A percentile compares a stretch with the other conserved stretches of the same genome.
Conservation (phyloP, 2,888 invertebrate genomes). For the Tetragnatha montana region DNA sequence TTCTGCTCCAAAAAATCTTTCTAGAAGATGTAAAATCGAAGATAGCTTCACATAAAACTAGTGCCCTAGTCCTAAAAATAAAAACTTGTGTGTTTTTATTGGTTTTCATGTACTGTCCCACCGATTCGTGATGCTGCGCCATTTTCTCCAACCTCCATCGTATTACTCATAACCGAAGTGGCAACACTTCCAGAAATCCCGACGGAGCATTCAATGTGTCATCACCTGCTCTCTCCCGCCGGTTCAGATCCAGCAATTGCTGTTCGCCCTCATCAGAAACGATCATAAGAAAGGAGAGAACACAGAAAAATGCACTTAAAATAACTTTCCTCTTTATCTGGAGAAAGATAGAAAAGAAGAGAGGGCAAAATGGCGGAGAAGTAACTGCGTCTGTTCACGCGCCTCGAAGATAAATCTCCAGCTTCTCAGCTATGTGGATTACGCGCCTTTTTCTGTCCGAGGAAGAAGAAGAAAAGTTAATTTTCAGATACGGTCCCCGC, state of each 20-base stretch:
- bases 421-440: not conserved
- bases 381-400: not conserved
- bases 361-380: not conserved
- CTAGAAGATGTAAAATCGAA: too few relatives aligned
- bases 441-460: not conserved
- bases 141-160: not conserved
- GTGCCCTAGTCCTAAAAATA: too few relatives aligned
- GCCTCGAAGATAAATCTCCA: not conserved
- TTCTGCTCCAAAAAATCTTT: too few relatives aligned
- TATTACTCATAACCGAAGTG: not conserved
- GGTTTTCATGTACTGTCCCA: too few relatives aligned
- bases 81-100: too few relatives aligned
- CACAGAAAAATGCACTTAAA: conserved; percentile 50
- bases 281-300: not conserved
- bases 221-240: not conserved
- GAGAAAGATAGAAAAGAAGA: conserved; percentile 2
- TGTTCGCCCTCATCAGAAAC: not conserved
- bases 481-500: not conserved
- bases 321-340: conserved; percentile 47
- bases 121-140: too few relatives aligned
- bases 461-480: not conserved
- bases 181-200: not conserved
- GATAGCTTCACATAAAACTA: too few relatives aligned
- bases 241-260: not conserved
- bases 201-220: not conserved